Conservation (phyloP, 2,797 vertebrate species). For the Syngnathus rostellatus region DNA sequence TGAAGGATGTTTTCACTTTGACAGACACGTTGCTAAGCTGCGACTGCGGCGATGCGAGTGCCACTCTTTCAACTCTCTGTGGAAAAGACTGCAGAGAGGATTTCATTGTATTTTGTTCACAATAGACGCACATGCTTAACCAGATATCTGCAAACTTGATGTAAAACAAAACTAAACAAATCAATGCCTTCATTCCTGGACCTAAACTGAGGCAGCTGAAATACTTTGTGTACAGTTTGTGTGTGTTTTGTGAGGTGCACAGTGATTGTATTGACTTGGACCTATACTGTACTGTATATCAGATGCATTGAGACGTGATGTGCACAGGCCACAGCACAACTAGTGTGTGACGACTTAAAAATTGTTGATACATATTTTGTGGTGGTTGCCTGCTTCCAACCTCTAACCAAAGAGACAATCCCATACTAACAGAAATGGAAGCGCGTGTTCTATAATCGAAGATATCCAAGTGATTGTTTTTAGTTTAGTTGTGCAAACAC, state of each 20-base stretch:
- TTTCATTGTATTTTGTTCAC: slow-evolving; percentile 12
- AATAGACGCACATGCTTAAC: slow-evolving; percentile 7
- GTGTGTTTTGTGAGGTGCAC: slow-evolving; percentile 20
- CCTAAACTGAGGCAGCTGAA: slow-evolving; percentile 38
- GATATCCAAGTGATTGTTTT: background rate
- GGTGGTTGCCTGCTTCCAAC: slow-evolving; percentile 30
- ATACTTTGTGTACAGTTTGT: slow-evolving; percentile 30
- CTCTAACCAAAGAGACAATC: slow-evolving; percentile 59
- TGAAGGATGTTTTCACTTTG: slow-evolving; percentile 32
- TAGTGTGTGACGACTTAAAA: slow-evolving; percentile 32
- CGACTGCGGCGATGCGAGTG: slow-evolving; percentile 17
- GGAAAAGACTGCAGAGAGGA: slow-evolving; percentile 24
- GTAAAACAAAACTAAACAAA: slow-evolving; percentile 10
- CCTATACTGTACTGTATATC: slow-evolving; percentile 12
- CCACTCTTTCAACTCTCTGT: slow-evolving; percentile 23
- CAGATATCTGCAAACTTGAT: slow-evolving; percentile 13
- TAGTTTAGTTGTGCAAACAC: slow-evolving; percentile 14
- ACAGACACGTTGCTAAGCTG: slow-evolving; percentile 28
- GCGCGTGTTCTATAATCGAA: slow-evolving; percentile 10
- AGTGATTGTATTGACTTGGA: slow-evolving; percentile 17
- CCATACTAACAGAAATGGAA: slow-evolving; percentile 16
- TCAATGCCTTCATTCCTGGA: slow-evolving; percentile 20
- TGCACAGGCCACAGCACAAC: background rate
- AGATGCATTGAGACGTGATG: slow-evolving; percentile 8
- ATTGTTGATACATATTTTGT: slow-evolving; percentile 26